Base-by-base conservation (phyloP, 2,888 invertebrate species). In the Drosophila barbarae region DNA sequence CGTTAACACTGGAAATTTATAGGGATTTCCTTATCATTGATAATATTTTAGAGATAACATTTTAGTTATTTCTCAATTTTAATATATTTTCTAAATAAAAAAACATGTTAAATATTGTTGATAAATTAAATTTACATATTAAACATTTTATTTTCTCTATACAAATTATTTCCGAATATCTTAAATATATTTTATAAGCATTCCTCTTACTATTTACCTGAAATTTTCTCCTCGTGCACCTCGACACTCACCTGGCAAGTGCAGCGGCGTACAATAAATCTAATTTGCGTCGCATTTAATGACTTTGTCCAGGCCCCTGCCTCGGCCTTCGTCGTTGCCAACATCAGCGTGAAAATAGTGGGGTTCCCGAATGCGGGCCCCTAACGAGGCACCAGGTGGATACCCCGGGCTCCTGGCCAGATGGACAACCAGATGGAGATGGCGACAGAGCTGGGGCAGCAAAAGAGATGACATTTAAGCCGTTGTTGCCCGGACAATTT, bases 241-340 rank as follows among this genome's bases (percentile, higher is more conserved):
- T 23, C 47, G 51, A 46, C 74, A 67, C 59, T 53, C 72, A 67
- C 74, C 72, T 76, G 79, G 84, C 81, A 74, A 78, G 76, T 85
- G 86, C 86, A 84, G 74, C 74, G 82, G 76, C 64, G 79, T 72
- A 86, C 85, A 86, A 86, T 87, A 86, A 87, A 87, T 87, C 87
- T 88, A 88, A 87, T 87, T 87, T 87, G 87, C 79, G 87, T 87
- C 86, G 86, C 84, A 86, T 85, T 85, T 87, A 87, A 79, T 85
- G 86, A 86, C 86, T 87, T 80, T 85, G 86, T 86, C 87, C 86
- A 76, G 86, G 74, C 75, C 76, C 74, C 52, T 61, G 54, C 53
- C 23, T 35, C 47, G 49, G 34, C 58, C 49, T 52, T 59, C 41
- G 52, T 59, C 41, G 52, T 47, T 42, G 55, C 51, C 73, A 72